Conservation (phyloP, 2,888 invertebrate species). For the Thecocarcelia acutangulata region DNA sequence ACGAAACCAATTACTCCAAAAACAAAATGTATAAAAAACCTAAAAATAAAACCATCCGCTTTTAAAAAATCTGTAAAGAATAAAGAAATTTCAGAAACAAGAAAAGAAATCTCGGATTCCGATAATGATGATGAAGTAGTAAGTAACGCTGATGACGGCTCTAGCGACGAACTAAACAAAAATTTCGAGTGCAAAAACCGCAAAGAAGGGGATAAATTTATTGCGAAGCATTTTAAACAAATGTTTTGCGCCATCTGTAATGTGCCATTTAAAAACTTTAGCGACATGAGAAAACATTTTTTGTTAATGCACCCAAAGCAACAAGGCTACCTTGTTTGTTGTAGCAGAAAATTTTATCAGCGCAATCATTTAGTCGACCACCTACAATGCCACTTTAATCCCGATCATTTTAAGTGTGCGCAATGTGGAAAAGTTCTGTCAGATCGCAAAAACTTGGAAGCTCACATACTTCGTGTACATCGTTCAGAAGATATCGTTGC, state of each 20-base stretch:
- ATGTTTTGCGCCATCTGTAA: conserved; percentile 75
- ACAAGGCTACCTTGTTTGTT: conserved; percentile 76
- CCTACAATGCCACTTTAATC: conserved; percentile 76
- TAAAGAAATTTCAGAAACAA: conserved; percentile 21
- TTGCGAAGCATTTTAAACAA: conserved; percentile 74
- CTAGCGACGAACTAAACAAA: conserved; percentile 67
- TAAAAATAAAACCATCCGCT: background rate
- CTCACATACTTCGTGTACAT: conserved; percentile 77
- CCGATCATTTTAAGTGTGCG: conserved; percentile 76
- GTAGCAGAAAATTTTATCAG: conserved; percentile 75
- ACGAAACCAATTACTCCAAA: conserved; percentile 8
- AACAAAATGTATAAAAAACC: background rate
- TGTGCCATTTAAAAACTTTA: conserved; percentile 74
- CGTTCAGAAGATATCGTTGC: conserved; percentile 75
- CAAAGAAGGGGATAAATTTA: conserved; percentile 74
- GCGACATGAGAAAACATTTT: conserved; percentile 74
- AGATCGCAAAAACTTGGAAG: conserved; percentile 74
- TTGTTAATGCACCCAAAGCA: conserved; percentile 72
- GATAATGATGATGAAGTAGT: conserved; percentile 26
- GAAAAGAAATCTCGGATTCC: conserved; percentile 59
- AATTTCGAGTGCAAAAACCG: conserved; percentile 74
- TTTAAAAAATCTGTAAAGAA: conserved; percentile 43
- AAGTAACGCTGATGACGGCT: conserved; percentile 71
- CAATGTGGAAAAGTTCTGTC: conserved; percentile 73
- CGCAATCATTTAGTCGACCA: conserved; percentile 76